Evolutionary conservation across 2,113 vertebrate genomes (phyloP).

Genomic region (Chloropsis cyanopogon): DNA sequence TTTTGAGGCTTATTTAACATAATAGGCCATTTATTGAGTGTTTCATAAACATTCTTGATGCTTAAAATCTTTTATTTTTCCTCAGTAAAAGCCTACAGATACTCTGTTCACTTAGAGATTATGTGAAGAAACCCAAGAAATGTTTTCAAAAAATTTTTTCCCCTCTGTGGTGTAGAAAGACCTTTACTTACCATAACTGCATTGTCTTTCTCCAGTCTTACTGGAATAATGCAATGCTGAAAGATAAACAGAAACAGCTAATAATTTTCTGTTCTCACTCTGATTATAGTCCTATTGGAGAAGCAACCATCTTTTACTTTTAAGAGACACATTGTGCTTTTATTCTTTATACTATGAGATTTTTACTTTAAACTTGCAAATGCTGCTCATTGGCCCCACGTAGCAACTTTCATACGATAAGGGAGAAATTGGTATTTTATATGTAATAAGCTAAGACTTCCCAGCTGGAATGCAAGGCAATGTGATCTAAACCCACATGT

Average conservation of each 20-base stretch:
- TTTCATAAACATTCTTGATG: background rate
- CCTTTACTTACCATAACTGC: slow-evolving; percentile 70
- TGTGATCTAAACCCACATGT: background rate
- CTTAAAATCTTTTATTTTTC: background rate
- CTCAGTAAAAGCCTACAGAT: background rate
- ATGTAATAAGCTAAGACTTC: background rate
- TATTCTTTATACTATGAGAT: background rate
- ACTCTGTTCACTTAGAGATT: background rate
- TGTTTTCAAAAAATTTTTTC: background rate
- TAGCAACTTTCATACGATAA: background rate
- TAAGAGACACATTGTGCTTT: background rate
- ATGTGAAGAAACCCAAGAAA: background rate
- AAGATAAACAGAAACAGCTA: slow-evolving; percentile 39
- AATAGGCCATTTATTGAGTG: background rate
- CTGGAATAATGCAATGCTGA: slow-evolving; percentile 17
- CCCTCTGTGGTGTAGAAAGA: background rate
- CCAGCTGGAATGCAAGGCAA: background rate
- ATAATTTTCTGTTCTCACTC: background rate
- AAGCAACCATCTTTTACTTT: background rate
- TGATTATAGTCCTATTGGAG: background rate
- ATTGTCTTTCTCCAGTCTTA: slow-evolving; percentile 50
- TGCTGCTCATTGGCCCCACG: background rate
- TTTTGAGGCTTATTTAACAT: background rate
- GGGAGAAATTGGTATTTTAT: background rate
- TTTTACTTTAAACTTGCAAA: background rate